Conservation (phyloP, 2,888 invertebrate species). For the Tribolium freemani region DNA sequence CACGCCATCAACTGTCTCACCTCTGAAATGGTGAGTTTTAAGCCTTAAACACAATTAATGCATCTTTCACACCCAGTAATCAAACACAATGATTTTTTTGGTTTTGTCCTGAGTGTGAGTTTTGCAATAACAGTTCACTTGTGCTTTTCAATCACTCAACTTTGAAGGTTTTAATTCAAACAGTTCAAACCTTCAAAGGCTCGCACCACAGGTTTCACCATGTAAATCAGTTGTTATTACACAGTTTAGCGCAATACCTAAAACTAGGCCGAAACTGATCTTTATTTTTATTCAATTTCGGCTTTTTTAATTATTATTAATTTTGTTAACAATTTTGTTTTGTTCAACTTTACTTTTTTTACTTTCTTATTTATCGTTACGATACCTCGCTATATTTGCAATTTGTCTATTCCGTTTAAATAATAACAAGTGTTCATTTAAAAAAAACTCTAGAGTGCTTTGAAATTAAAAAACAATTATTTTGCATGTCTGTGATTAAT, state of each 20-base stretch:
- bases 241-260: constrained; percentile 43
- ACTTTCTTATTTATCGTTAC: too few species aligned
- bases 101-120: constrained; percentile 21
- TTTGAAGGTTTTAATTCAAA: constrained; percentile 14
- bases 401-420: too few species aligned
- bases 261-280: constrained; percentile 16
- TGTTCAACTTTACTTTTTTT: too few species aligned
- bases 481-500: too few species aligned
- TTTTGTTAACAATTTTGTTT: too few species aligned
- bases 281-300: too few species aligned
- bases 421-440: too few species aligned
- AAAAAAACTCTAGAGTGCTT: too few species aligned
- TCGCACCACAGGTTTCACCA: constrained; percentile 51
- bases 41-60: constrained; percentile 47
- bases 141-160: constrained; percentile 20
- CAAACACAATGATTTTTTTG: neutral
- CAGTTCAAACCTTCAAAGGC: constrained; percentile 33
- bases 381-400: too few species aligned
- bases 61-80: constrained; percentile 30
- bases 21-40: constrained; percentile 85
- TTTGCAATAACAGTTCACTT: constrained; percentile 32
- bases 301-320: too few species aligned
- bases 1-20: constrained; percentile 85
- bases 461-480: too few species aligned
- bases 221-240: constrained; percentile 67